These are phyloP conservation scores for Otus sunia DNA, from an alignment of 2,113 vertebrate species.

Conservation along the genomic window DNA sequence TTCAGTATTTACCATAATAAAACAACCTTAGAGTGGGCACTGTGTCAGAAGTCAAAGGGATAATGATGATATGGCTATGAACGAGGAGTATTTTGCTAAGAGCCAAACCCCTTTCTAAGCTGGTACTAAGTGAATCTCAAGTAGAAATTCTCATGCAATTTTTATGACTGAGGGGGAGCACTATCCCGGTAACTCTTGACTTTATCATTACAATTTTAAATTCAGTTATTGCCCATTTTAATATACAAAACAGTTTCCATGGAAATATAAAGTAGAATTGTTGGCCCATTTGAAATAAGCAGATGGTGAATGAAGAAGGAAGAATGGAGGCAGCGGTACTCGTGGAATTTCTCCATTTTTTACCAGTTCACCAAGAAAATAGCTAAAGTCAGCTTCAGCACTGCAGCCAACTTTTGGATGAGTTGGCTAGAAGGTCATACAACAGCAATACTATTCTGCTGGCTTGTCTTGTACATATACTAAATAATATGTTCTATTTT, in stretches of 20 bases:
- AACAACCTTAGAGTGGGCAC: background rate
- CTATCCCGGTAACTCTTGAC: constrained; percentile 16
- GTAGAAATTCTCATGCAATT: constrained; percentile 2
- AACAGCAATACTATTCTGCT: background rate
- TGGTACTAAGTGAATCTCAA: background rate
- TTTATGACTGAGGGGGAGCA: background rate
- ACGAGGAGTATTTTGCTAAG: background rate
- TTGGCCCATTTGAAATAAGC: constrained; percentile 32
- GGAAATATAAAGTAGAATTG: constrained; percentile 12
- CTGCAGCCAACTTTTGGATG: background rate
- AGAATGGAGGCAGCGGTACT: background rate
- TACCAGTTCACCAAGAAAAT: background rate
- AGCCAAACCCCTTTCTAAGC: background rate
- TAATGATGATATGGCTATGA: constrained; percentile 1
- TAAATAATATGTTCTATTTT: background rate
- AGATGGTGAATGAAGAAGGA: background rate
- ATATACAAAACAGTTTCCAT: constrained; percentile 39
- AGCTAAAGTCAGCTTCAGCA: background rate
- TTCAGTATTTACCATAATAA: constrained; percentile 16
- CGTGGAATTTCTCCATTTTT: background rate
- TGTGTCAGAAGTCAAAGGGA: constrained; percentile 20
- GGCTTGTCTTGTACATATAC: background rate
- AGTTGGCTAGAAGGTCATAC: background rate
- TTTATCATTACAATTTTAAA: constrained; percentile 12
- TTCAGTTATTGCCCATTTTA: constrained; percentile 41